Evolutionary conservation across 2,888 invertebrate genomes (phyloP).

Genomic region (Morpho deidamia): DNA sequence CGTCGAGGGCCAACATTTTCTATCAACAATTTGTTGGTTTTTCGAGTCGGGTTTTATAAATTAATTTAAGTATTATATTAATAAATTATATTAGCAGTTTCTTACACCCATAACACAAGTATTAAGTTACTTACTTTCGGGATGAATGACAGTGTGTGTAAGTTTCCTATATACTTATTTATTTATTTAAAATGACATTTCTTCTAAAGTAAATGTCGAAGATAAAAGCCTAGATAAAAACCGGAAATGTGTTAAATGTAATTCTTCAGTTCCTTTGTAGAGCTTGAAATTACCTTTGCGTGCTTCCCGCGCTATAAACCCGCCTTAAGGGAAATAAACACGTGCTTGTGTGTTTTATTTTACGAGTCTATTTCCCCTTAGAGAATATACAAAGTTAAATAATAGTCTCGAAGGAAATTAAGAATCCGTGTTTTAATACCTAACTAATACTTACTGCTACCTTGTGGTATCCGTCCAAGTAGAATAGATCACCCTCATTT

Average conservation of each 20-base stretch:
- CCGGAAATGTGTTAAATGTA: not conserved
- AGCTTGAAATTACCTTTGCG: slow-evolving; percentile 6
- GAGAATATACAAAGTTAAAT: not conserved
- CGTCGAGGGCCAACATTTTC: no score
- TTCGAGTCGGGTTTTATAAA: no score
- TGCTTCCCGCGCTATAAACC: slow-evolving; percentile 3
- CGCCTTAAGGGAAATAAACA: slow-evolving; percentile 8
- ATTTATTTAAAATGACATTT: not conserved
- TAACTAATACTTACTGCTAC: no score
- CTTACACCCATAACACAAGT: no score
- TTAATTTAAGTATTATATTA: no score
- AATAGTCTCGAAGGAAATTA: not conserved
- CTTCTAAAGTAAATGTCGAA: not conserved
- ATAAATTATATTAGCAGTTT: no score
- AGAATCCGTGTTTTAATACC: not conserved
- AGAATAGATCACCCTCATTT: no score
- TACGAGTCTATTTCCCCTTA: slow-evolving; percentile 5
- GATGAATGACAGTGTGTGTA: no score
- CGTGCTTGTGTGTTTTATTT: slow-evolving; percentile 9
- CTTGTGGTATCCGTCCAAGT: no score
- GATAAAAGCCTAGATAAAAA: not conserved
- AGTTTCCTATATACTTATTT: no score
- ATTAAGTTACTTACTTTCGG: no score
- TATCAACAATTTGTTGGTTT: no score
- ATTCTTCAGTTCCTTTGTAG: slow-evolving; percentile 1